A percentile compares a stretch with the other conserved stretches of the same genome.
Conservation (phyloP, 2,888 invertebrate species). For the Sminthurides aquaticus region DNA sequence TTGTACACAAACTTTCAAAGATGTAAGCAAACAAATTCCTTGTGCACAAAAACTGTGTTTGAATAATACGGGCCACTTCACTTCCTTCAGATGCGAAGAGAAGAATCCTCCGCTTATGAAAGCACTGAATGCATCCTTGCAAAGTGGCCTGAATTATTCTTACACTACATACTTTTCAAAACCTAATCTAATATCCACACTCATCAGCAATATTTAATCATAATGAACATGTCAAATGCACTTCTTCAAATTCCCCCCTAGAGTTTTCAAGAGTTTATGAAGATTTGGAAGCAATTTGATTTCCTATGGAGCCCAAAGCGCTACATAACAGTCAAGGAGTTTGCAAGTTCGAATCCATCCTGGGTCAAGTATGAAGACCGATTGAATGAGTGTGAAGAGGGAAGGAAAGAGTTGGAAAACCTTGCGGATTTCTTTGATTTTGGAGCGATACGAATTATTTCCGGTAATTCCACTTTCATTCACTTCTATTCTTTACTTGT, state of each 20-base stretch:
- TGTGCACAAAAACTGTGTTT: too few relatives aligned
- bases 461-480: slow-evolving; percentile 35
- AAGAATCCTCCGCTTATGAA: too few relatives aligned
- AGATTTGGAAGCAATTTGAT: slow-evolving; percentile 80
- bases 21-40: slow-evolving; percentile 50
- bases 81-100: too few relatives aligned
- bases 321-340: slow-evolving; percentile 47
- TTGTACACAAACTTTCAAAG: slow-evolving; percentile 76
- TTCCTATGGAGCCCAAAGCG: slow-evolving; percentile 69
- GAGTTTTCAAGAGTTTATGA: slow-evolving; percentile 73
- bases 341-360: slow-evolving; percentile 47
- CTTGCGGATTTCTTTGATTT: slow-evolving; percentile 44
- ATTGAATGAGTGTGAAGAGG: slow-evolving; percentile 48
- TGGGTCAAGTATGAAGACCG: slow-evolving; percentile 49
- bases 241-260: too few relatives aligned
- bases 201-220: too few relatives aligned
- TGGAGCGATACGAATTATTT: slow-evolving; percentile 42
- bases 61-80: neutral
- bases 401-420: slow-evolving; percentile 46
- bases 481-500: too few relatives aligned
- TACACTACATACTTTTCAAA: too few relatives aligned
- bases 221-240: too few relatives aligned
- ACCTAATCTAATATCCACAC: too few relatives aligned
- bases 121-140: too few relatives aligned
- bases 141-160: too few relatives aligned